Base-by-base conservation (phyloP, 2,888 invertebrate species). In the Diploptera punctata region DNA sequence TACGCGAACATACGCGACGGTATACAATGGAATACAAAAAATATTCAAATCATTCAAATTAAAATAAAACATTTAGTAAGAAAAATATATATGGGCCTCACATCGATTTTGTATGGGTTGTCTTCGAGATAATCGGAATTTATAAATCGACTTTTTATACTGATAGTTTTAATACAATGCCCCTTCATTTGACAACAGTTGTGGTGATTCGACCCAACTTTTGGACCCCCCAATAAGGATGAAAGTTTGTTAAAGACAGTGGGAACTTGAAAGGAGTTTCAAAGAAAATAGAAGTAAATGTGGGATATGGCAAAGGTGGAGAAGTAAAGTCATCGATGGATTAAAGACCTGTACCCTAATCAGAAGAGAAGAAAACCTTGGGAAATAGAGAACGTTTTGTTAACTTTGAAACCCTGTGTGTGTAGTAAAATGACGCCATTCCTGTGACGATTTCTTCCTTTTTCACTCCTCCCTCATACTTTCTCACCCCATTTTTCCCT, bases 371-470 rank as follows among this genome's bases (percentile, higher is more conserved):
- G 33, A 33, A 10, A 10, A 52, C 13, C 9, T 21, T 29, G 57
- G 26, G 57, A 29, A 57, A 29, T 16, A 31, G 7, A 24, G 57
- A 57, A 57, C 57, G n/a, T 57, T 57, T 57, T 57, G 57, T 57
- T 57, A 57, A 57, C 57, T 57, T 29, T 29, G 57, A 57, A n/a
- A n/a, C 24, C 54, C 29, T 3, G 31, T 3, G 31, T 7, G 24
- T 10, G 10, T 10, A 29, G 57, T 1, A 29, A 24, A 57, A 57
- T 1, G 29, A 18, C 16, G 57, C 29, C n/a, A 16, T 54, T 57
- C 18, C 57, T 3, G 57, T 29, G 57, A 57, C 57, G 57, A 57
- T 16, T 57, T 18, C 3, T 2, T 29, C 18, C 29, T 13, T n/a
- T n/a, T n/a, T n/a, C n/a, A n/a, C n/a, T 9, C 29, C 16, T 16